Evolutionary conservation across 2,888 invertebrate genomes (phyloP).

Genomic region (Drosophila ustulata): DNA sequence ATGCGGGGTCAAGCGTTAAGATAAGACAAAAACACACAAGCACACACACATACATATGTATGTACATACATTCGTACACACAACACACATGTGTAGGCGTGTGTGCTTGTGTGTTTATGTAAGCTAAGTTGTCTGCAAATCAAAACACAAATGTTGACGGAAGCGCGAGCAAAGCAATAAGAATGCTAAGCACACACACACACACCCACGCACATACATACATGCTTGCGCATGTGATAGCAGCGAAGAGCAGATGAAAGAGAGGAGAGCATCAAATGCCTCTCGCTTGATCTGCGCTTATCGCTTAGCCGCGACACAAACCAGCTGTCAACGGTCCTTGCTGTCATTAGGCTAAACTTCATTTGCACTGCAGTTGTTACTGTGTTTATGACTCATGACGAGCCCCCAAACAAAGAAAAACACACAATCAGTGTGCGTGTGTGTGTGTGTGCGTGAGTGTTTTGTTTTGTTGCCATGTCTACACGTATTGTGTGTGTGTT

Average conservation of each 20-base stretch:
- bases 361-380: not conserved
- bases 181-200: constrained; percentile 20
- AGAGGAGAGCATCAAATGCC: not conserved
- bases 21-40: constrained; percentile 28
- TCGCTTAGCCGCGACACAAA: constrained; percentile 23
- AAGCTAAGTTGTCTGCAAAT: constrained; percentile 42
- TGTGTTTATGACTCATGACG: constrained; percentile 42
- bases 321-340: constrained; percentile 24
- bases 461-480: constrained; percentile 13
- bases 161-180: constrained; percentile 40
- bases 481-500: constrained; percentile 8
- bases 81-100: not conserved
- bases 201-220: not conserved
- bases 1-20: constrained; percentile 46
- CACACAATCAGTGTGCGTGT: constrained; percentile 10
- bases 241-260: constrained; percentile 1
- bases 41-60: not conserved
- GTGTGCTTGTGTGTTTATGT: constrained; percentile 37
- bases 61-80: not conserved
- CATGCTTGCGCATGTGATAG: constrained; percentile 27
- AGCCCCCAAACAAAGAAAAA: constrained; percentile 43
- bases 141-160: constrained; percentile 57
- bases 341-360: not conserved
- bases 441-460: not conserved
- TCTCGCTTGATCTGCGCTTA: constrained; percentile 1